Evolutionary conservation across 2,797 vertebrate species (phyloP).

Genomic region (Borostomias antarcticus): DNA sequence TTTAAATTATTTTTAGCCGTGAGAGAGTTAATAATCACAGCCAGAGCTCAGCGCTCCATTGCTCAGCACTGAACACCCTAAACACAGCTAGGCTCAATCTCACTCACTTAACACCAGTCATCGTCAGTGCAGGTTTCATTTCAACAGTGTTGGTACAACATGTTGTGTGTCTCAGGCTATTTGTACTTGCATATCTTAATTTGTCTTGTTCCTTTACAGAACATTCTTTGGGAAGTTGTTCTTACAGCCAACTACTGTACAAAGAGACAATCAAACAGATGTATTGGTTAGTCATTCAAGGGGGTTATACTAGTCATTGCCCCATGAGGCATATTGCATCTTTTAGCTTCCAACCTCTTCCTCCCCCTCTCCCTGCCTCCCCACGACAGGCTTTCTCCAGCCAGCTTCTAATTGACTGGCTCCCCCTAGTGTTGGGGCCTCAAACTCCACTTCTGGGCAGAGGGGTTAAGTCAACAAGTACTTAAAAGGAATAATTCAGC

Average conservation of each 20-base stretch:
- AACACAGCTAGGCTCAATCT: conserved; percentile 32
- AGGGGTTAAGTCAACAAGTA: background rate
- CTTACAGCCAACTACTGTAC: no score
- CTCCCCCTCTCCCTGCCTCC: background rate
- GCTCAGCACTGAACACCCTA: conserved; percentile 63
- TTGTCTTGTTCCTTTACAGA: no score
- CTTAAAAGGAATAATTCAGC: no score
- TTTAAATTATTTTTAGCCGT: conserved; percentile 67
- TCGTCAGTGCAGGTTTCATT: no score
- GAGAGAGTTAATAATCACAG: conserved; percentile 56
- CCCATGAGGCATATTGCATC: background rate
- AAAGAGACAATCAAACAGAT: background rate
- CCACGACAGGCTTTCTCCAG: conserved; percentile 2
- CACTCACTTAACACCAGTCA: background rate
- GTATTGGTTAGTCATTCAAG: background rate
- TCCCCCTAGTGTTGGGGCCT: conserved; percentile 76
- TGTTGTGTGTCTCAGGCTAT: no score
- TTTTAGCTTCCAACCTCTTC: background rate
- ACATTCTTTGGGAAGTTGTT: no score
- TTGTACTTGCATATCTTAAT: no score
- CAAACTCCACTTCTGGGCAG: conserved; percentile 32
- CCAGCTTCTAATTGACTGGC: conserved; percentile 71
- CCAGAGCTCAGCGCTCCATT: conserved; percentile 60
- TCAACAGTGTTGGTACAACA: no score
- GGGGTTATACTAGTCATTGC: background rate